These are phyloP conservation scores for Hiodon tergisus DNA, from an alignment of 2,113 vertebrate genomes.

Conservation along the genomic window DNA sequence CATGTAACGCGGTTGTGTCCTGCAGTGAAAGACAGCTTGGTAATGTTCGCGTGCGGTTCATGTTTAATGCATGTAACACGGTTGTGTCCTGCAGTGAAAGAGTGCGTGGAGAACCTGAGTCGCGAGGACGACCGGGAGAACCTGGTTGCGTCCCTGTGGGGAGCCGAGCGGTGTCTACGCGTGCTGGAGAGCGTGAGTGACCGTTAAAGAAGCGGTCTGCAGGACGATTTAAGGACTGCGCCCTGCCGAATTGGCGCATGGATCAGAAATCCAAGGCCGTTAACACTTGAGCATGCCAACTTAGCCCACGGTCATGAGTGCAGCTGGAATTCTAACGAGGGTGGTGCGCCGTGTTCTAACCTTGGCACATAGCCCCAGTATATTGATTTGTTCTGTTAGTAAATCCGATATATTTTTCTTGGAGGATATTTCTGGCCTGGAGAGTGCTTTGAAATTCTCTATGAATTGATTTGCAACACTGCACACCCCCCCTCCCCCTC, in stretches of 20 bases:
- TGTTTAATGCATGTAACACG: not conserved
- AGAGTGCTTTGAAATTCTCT: not conserved
- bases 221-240: not conserved
- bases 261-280: not conserved
- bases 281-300: not conserved
- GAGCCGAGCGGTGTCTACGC: slow-evolving; percentile 92
- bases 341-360: slow-evolving; percentile 2
- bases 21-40: slow-evolving; percentile 92
- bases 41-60: too few relatives aligned
- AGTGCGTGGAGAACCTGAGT: slow-evolving; percentile 87
- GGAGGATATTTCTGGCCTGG: not conserved
- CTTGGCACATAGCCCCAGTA: slow-evolving; percentile 9
- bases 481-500: not conserved
- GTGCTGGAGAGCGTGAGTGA: slow-evolving; percentile 93
- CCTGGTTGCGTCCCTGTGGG: slow-evolving; percentile 88
- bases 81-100: slow-evolving; percentile 73
- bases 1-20: not conserved
- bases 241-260: not conserved
- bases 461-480: not conserved
- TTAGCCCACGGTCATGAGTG: not conserved
- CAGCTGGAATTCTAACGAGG: not conserved
- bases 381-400: slow-evolving; percentile 14
- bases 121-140: slow-evolving; percentile 86
- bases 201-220: not conserved
- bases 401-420: not conserved